phyloP scores from a whole-genome alignment of 2,113 vertebrate genomes.

The Piprites chloris region DNA sequence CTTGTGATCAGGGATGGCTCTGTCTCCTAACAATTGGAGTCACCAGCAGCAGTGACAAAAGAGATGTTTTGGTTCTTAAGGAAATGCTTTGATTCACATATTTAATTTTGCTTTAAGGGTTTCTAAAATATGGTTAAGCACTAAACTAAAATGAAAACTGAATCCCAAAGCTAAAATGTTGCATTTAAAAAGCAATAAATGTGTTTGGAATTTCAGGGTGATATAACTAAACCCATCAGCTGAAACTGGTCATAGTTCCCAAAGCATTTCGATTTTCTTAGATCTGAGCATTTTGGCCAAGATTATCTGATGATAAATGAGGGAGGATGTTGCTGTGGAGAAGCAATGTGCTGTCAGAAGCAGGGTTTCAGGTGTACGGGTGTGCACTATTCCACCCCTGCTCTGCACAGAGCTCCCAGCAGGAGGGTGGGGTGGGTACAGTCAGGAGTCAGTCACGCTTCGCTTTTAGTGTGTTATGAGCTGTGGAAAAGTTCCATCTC shows the following conservation, averaged over 20 bases:
- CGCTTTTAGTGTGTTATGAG: accelerated
- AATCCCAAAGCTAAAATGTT: not conserved
- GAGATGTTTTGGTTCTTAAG: not conserved
- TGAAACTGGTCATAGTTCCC: not conserved
- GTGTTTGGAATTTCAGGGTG: not conserved
- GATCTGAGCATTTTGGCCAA: not conserved
- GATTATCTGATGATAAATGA: accelerated
- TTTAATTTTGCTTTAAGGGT: not conserved
- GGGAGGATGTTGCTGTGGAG: not conserved
- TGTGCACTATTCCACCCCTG: not conserved
- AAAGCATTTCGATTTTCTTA: not conserved
- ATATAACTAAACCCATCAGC: not conserved
- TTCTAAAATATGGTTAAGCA: not conserved
- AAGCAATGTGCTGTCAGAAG: accelerated
- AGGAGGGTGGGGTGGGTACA: not conserved
- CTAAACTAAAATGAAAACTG: not conserved
- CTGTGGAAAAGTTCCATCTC: not conserved
- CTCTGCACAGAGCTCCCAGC: not conserved
- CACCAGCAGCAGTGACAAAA: not conserved
- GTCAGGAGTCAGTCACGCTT: not conserved
- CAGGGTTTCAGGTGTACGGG: not conserved
- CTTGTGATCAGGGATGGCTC: not conserved
- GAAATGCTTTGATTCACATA: not conserved
- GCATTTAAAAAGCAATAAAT: not conserved
- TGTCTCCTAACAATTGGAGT: not conserved